Evolutionary conservation across 2,888 invertebrate genomes (phyloP).

Genomic region (Synanthedon tipuliformis): DNA sequence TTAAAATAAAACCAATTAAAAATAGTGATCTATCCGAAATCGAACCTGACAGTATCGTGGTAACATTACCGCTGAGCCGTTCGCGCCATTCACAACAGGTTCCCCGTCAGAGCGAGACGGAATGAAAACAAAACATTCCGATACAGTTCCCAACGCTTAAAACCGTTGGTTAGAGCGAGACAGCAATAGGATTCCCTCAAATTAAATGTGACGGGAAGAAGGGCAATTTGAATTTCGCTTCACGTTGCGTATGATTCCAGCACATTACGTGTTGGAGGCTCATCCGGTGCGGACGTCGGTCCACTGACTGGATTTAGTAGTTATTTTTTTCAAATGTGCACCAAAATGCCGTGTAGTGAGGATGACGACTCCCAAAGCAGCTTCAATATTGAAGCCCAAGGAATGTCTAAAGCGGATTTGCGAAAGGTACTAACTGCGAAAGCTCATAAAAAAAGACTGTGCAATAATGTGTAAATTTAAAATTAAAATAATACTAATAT

Average conservation of each 20-base stretch:
- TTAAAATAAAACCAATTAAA: constrained; percentile 1
- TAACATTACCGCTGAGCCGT: constrained; percentile 22
- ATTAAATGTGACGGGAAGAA: constrained; percentile 41
- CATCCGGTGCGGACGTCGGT: constrained; percentile 21
- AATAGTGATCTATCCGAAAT: constrained; percentile 15
- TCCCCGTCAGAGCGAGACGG: constrained; percentile 47
- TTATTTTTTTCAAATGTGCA: background rate
- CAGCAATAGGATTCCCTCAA: constrained; percentile 19
- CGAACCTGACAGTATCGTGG: constrained; percentile 24
- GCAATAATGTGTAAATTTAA: background rate
- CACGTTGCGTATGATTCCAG: constrained; percentile 27
- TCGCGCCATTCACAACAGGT: constrained; percentile 47
- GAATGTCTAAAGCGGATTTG: constrained; percentile 77
- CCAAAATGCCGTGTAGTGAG: constrained; percentile 73
- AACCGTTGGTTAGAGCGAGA: constrained; percentile 26
- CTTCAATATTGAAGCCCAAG: constrained; percentile 62
- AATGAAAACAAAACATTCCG: constrained; percentile 68
- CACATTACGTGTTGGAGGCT: constrained; percentile 27
- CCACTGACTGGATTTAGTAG: constrained; percentile 1
- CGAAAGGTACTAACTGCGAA: constrained; percentile 66
- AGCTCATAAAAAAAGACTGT: background rate
- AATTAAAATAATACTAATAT: background rate
- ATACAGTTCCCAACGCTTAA: constrained; percentile 56
- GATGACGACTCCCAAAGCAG: constrained; percentile 69
- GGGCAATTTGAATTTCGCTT: constrained; percentile 50